phyloP scores from a whole-genome alignment of 1,140 invertebrate species.

The Listronotus oregonensis region DNA sequence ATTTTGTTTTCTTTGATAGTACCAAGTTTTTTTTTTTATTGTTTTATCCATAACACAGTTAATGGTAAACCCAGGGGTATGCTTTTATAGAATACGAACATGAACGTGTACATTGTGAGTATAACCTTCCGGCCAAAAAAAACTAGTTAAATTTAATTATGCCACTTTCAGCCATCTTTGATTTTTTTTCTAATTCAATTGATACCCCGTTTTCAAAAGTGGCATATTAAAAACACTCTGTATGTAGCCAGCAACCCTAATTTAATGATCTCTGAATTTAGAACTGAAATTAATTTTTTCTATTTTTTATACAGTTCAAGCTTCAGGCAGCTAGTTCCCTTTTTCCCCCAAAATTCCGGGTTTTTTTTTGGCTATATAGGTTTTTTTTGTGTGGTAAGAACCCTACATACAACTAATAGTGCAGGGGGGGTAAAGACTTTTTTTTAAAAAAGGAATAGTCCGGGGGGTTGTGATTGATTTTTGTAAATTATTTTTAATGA shows the following conservation, averaged over 20 bases:
- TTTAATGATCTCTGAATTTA: slow-evolving; percentile 36
- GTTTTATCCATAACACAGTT: slow-evolving; percentile 81
- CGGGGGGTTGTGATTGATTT: background rate
- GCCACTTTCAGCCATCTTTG: too few species aligned
- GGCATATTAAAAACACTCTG: slow-evolving; percentile 14
- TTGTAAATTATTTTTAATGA: background rate
- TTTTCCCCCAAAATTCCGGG: slow-evolving; percentile 59
- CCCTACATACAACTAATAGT: slow-evolving; percentile 74
- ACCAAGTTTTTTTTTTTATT: slow-evolving; percentile 79
- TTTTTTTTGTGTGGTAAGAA: slow-evolving; percentile 92
- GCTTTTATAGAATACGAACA: slow-evolving; percentile 99
- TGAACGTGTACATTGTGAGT: slow-evolving; percentile 99
- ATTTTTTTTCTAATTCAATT: too few species aligned
- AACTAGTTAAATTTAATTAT: too few species aligned
- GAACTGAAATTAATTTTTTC: slow-evolving; percentile 66
- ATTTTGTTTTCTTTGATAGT: too few species aligned
- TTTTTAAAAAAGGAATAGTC: background rate
- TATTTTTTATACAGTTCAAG: slow-evolving; percentile 79
- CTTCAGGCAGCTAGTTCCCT: slow-evolving; percentile 71
- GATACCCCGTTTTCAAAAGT: too few species aligned
- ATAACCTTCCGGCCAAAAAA: slow-evolving; percentile 40
- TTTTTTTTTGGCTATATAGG: slow-evolving; percentile 70
- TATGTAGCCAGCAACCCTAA: slow-evolving; percentile 56
- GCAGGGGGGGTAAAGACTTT: slow-evolving; percentile 2
- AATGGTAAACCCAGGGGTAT: slow-evolving; percentile 93